Percentiles rank a stretch among this genome's conserved stretches.
These are phyloP conservation scores for Bombyx mandarina DNA, from an alignment of 1,140 invertebrate genomes.

Conservation along the genomic window DNA sequence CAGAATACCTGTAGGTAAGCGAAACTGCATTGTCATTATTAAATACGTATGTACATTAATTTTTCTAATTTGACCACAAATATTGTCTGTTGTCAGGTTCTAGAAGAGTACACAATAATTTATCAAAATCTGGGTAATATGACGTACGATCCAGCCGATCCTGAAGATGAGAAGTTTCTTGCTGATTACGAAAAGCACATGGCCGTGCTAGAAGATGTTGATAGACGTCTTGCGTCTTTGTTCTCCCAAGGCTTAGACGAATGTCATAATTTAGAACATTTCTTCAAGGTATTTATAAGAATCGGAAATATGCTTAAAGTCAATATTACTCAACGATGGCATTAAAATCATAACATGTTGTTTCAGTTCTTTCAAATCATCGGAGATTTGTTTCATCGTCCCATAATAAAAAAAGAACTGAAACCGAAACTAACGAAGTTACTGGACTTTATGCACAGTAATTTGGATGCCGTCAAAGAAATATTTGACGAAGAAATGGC, in stretches of 20 bases:
- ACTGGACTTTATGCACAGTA: slow-evolving; percentile 71
- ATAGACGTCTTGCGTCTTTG: slow-evolving; percentile 81
- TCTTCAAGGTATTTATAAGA: slow-evolving; percentile 57
- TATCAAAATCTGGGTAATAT: slow-evolving; percentile 80
- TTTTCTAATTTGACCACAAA: neutral
- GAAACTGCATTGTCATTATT: too few species aligned
- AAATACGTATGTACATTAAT: too few species aligned
- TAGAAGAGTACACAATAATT: slow-evolving; percentile 80
- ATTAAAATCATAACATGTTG: slow-evolving; percentile 2
- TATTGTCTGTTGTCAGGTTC: slow-evolving; percentile 39
- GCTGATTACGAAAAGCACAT: slow-evolving; percentile 75
- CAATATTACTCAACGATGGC: neutral
- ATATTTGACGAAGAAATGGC: slow-evolving; percentile 66
- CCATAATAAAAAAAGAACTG: slow-evolving; percentile 76
- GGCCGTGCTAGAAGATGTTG: slow-evolving; percentile 74
- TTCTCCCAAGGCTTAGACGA: slow-evolving; percentile 84
- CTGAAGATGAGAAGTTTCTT: slow-evolving; percentile 77
- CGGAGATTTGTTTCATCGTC: slow-evolving; percentile 79
- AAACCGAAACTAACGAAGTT: slow-evolving; percentile 51
- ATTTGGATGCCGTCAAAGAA: slow-evolving; percentile 77
- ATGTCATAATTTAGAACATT: slow-evolving; percentile 78
- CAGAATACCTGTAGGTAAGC: too few species aligned
- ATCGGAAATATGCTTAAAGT: neutral
- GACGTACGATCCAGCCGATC: slow-evolving; percentile 69
- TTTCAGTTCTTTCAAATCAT: slow-evolving; percentile 81